phyloP scores from a whole-genome alignment of 2,797 vertebrate genomes.

The Anguilla pacifica region DNA sequence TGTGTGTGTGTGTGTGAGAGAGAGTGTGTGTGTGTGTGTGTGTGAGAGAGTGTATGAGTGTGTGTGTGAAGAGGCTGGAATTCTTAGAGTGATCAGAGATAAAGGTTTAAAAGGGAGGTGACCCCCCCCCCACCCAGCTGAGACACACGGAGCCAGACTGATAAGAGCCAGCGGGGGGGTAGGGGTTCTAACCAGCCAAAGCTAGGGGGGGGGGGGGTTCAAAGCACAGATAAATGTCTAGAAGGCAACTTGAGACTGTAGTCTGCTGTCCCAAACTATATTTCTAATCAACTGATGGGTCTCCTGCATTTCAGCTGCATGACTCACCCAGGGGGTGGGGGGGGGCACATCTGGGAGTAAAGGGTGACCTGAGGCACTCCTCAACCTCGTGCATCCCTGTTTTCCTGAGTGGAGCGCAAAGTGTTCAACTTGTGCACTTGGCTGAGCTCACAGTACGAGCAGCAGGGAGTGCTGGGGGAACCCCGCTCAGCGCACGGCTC shows the following conservation, averaged over 20 bases:
- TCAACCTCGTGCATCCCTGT: neutral
- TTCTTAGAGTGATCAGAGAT: constrained; percentile 24
- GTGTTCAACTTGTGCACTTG: neutral
- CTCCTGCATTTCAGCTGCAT: too few relatives aligned
- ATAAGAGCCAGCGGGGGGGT: neutral
- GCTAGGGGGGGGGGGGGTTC: too few relatives aligned
- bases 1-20: neutral
- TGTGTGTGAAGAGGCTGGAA: neutral
- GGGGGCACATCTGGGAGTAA: neutral
- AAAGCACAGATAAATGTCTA: too few relatives aligned
- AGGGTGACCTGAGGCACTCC: constrained; percentile 28
- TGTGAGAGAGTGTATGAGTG: neutral
- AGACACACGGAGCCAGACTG: neutral
- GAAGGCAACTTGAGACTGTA: neutral
- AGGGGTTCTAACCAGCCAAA: neutral
- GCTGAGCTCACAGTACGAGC: too few relatives aligned
- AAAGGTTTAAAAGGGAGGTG: neutral
- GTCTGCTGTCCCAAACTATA: too few relatives aligned
- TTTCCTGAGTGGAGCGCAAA: neutral
- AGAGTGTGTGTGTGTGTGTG: too few relatives aligned
- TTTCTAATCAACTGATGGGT: neutral
- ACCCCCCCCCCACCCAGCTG: neutral
- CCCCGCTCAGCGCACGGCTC: neutral
- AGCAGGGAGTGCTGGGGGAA: too few relatives aligned
- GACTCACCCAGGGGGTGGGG: too few relatives aligned